Base-by-base conservation (phyloP, 2,797 vertebrate species). In the Galagoides demidoff region DNA sequence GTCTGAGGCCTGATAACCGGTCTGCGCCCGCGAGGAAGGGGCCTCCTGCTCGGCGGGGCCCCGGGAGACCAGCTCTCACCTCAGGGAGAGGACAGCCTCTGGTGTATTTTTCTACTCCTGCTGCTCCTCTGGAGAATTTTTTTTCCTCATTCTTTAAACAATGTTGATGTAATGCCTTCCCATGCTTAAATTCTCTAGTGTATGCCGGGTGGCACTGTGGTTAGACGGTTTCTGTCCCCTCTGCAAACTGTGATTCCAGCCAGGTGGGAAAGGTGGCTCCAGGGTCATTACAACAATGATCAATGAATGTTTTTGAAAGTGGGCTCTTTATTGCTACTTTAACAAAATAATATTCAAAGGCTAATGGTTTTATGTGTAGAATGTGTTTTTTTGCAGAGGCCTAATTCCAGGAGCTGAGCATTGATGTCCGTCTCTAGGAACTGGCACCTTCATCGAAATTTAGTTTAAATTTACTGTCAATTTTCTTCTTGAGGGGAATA, bases 111-210 rank as follows among this genome's bases (percentile, higher is more conserved):
- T 68, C 63, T 39, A 0, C 37, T 63, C 5, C 25, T 63, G 9
- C 63, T 57, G 22, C 9, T 87, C 70, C 73, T 74, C 14, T 93
- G 34, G 34, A 97, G 73, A 95, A 87, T 79, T 95, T 78, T 22
- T 25, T 20, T 52, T 39, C 27, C 52, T 77, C 20, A 34, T 57
- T 52, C 14, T 61, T 90, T 79, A 59, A 93, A 92, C 29, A 83
- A 63, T 92, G 83, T 90, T 61, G 89, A 83, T 61, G 88, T 94
- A 59, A 92, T 93, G 74, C 31, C 90, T 61, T 59, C 81, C 64
- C 52, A 39, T 43, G 43, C 79, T 89, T 96, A 66, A 39, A 85
- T 88, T 93, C 94, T 77, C 37, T 12, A 63, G 6, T 84, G 31
- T 74, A 43, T 86, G 71, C 93, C 74, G 73, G 39, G 63, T 63